Evolutionary conservation across 2,888 invertebrate genomes (phyloP).

Genomic region (Synanthedon formicaeformis): DNA sequence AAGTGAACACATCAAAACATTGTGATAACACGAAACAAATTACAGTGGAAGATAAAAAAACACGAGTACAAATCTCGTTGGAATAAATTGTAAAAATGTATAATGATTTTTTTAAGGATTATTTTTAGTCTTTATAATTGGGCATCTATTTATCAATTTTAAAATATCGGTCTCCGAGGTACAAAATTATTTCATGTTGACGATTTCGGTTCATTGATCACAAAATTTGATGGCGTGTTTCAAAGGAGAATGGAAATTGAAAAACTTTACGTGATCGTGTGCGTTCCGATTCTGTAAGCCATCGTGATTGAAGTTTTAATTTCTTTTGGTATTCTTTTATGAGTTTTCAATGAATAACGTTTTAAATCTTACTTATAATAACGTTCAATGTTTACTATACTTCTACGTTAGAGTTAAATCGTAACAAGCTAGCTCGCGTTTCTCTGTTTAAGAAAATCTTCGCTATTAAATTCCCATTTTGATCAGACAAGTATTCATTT

Average conservation of each 20-base stretch:
- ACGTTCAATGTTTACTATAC: no score
- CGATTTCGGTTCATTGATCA: slow-evolving; percentile 4
- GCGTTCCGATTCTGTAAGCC: neutral
- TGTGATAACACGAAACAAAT: neutral
- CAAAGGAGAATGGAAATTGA: slow-evolving; percentile 2
- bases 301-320: neutral
- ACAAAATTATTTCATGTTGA: slow-evolving; percentile 5
- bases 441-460: no score
- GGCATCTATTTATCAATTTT: slow-evolving; percentile 3
- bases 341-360: neutral
- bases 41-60: neutral
- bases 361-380: no score
- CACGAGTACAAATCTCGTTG: neutral
- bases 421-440: no score
- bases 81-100: neutral
- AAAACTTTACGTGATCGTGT: slow-evolving; percentile 3
- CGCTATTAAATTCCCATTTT: slow-evolving; percentile 20
- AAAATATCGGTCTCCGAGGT: slow-evolving; percentile 2
- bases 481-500: slow-evolving; percentile 17
- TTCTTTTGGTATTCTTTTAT: neutral
- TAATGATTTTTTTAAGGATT: neutral
- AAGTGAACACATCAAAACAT: neutral
- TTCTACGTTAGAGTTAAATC: no score
- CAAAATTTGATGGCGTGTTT: slow-evolving; percentile 3
- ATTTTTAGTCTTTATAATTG: slow-evolving; percentile 5